A percentile compares a stretch with the other conserved stretches of the same genome.
phyloP scores from a whole-genome alignment of 2,888 invertebrate genomes.

The Drosophila neotestacea region DNA sequence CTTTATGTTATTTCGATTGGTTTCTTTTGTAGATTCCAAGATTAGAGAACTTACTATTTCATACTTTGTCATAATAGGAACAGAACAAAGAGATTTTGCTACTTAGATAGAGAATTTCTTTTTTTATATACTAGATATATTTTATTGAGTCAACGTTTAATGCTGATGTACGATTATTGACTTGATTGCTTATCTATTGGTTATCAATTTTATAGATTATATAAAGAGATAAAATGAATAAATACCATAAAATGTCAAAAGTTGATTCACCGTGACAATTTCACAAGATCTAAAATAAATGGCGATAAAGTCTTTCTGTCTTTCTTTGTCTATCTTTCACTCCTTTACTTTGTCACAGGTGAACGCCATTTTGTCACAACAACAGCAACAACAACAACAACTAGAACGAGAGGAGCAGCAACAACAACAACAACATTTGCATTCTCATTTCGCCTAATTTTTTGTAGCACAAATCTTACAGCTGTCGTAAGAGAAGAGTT shows the following conservation, averaged over 20 bases:
- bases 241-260: constrained; percentile 8
- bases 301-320: neutral
- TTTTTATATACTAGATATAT: neutral
- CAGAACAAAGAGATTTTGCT: neutral
- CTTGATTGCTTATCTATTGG: constrained; percentile 13
- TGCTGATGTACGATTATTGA: neutral
- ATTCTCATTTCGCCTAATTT: constrained; percentile 65
- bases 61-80: neutral
- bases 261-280: constrained; percentile 36
- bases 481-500: constrained; percentile 28
- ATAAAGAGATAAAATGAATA: constrained; percentile 11
- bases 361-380: neutral
- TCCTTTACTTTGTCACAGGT: constrained; percentile 1
- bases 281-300: constrained; percentile 13
- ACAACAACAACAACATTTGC: constrained; percentile 44
- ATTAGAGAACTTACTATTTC: neutral
- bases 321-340: neutral
- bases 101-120: neutral
- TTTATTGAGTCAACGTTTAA: constrained; percentile 5
- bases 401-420: neutral
- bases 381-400: constrained; percentile 10
- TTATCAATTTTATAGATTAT: constrained; percentile 18
- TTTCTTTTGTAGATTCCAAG: neutral
- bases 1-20: neutral
- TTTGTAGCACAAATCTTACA: constrained; percentile 52